Evolutionary conservation across 2,113 vertebrate genomes (phyloP).

Genomic region (Petaurus breviceps): DNA sequence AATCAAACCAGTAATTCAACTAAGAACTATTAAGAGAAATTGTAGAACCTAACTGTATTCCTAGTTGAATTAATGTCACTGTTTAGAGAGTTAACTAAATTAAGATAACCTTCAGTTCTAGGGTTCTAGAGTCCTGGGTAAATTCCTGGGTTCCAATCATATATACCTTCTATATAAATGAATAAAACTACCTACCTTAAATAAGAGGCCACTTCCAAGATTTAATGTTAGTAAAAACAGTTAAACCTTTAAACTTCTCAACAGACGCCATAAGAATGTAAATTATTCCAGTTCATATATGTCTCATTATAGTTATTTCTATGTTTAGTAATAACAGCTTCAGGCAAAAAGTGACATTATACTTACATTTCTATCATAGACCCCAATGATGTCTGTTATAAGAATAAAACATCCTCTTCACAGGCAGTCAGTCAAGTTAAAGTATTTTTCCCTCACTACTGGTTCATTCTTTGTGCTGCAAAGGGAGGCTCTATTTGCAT

Average conservation of each 20-base stretch:
- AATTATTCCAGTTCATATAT: conserved; percentile 11
- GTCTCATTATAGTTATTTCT: not conserved
- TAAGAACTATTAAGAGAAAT: not conserved
- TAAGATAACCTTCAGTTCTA: not conserved
- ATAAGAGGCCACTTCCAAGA: not conserved
- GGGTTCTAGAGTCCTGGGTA: not conserved
- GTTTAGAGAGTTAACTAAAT: not conserved
- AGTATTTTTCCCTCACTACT: conserved; percentile 66
- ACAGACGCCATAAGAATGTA: not conserved
- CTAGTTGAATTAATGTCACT: conserved; percentile 19
- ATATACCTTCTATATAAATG: not conserved
- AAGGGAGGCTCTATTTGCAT: conserved; percentile 51
- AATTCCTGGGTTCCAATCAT: conserved; percentile 40
- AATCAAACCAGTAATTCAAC: not conserved
- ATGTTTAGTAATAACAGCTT: not conserved
- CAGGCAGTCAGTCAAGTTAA: conserved; percentile 55
- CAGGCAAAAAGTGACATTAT: conserved; percentile 26
- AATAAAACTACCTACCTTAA: not conserved
- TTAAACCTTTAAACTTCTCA: not conserved
- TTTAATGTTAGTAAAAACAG: conserved; percentile 36
- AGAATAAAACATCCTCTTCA: conserved; percentile 77
- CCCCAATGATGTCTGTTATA: conserved; percentile 75
- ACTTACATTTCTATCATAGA: conserved; percentile 81
- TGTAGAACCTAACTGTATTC: conserved; percentile 37
- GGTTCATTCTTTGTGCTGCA: conserved; percentile 78